Evolutionary conservation across 2,797 vertebrate genomes (phyloP).

Genomic region (Acrocephalus scirpaceus): DNA sequence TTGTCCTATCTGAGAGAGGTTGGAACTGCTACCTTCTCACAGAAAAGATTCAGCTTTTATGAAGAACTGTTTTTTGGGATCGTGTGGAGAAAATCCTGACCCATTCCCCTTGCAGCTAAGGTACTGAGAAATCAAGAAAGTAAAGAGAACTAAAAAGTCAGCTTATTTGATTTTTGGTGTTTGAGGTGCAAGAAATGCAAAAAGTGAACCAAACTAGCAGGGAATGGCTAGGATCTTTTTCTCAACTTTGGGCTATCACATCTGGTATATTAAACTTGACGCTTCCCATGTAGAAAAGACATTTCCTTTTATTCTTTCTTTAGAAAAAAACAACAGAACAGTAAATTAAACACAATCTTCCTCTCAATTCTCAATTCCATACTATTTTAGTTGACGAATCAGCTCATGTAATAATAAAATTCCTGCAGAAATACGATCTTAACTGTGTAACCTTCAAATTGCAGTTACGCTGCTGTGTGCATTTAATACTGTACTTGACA

Average conservation of each 20-base stretch:
- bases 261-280: conserved; percentile 21
- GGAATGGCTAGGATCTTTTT: background rate
- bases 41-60: background rate
- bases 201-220: background rate
- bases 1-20: background rate
- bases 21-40: background rate
- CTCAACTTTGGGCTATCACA: background rate
- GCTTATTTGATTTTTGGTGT: background rate
- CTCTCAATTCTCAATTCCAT: conserved; percentile 15
- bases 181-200: background rate
- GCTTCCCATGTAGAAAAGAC: background rate
- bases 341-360: conserved; percentile 39
- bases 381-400: conserved; percentile 14
- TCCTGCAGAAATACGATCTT: conserved; percentile 40
- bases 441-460: conserved; percentile 11
- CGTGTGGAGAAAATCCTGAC: background rate
- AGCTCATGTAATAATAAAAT: conserved; percentile 38
- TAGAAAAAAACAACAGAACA: conserved; percentile 21
- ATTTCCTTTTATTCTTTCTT: conserved; percentile 37
- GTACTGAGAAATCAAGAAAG: background rate
- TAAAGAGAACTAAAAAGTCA: background rate
- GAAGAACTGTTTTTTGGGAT: background rate
- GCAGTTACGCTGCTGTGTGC: conserved; percentile 12
- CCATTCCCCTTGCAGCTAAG: background rate
- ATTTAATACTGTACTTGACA: conserved; percentile 23